Percentiles rank a stretch among this genome's conserved stretches.
Conservation (phyloP, 1,140 invertebrate species). For the Anastatus disparis region DNA sequence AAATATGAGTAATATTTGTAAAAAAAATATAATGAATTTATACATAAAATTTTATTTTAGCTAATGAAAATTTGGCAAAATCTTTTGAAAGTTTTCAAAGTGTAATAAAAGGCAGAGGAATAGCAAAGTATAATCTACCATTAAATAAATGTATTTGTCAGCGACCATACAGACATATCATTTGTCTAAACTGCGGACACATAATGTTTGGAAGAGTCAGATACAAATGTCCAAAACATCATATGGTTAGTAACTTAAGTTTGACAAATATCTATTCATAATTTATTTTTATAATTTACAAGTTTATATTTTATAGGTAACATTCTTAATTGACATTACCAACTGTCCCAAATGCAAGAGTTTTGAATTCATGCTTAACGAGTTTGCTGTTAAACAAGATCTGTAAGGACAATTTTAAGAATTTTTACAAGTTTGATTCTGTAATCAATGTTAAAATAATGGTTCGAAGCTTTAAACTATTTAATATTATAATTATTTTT, state of each 20-base stretch:
- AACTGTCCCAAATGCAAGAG: slow-evolving; percentile 43
- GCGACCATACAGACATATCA: slow-evolving; percentile 30
- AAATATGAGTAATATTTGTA: no score
- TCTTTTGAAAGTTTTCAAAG: neutral
- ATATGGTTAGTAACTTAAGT: slow-evolving; percentile 38
- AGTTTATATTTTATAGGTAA: slow-evolving; percentile 36
- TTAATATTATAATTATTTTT: no score
- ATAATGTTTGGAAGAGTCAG: slow-evolving; percentile 41
- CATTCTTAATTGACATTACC: slow-evolving; percentile 44
- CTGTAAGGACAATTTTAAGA: no score
- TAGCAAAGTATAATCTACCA: neutral
- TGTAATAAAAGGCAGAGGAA: neutral
- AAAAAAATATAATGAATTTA: no score
- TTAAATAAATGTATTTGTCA: slow-evolving; percentile 37
- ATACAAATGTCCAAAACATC: slow-evolving; percentile 44
- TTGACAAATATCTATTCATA: neutral
- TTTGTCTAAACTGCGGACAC: slow-evolving; percentile 47
- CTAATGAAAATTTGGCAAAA: neutral
- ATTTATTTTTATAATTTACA: slow-evolving; percentile 1
- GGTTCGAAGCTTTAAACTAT: no score
- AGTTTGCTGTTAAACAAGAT: slow-evolving; percentile 25
- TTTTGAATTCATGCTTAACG: slow-evolving; percentile 38
- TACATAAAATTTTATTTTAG: neutral
- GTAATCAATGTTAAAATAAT: no score
- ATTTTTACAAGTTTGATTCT: no score